These are phyloP conservation scores for Limnephilus lunatus DNA, from an alignment of 2,888 invertebrate genomes.

Conservation along the genomic window DNA sequence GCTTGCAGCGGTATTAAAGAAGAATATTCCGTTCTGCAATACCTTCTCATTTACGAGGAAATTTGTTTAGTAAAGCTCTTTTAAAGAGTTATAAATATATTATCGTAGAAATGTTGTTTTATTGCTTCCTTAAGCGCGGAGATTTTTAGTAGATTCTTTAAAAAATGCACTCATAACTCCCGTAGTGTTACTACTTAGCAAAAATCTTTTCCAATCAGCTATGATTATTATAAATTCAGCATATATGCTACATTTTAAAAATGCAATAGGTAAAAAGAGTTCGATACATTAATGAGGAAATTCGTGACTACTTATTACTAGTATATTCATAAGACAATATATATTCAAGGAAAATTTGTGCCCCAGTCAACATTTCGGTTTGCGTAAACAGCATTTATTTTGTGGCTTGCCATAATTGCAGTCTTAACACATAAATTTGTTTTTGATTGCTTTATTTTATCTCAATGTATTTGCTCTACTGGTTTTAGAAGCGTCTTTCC, in stretches of 20 bases:
- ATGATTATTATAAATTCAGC: no score
- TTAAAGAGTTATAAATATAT: neutral
- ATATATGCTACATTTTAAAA: no score
- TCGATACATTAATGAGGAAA: neutral
- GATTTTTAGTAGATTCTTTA: neutral
- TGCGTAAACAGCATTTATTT: neutral
- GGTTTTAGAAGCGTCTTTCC: no score
- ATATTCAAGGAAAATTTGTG: no score
- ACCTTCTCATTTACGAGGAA: neutral
- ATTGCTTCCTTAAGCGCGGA: neutral
- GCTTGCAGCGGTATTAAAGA: slow-evolving; percentile 18
- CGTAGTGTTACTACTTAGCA: no score
- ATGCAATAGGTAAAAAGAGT: neutral
- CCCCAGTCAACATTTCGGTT: neutral
- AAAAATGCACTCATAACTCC: neutral
- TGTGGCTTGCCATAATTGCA: no score
- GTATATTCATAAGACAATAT: neutral
- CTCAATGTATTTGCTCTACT: no score
- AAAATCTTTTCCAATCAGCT: no score
- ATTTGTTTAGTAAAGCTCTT: neutral
- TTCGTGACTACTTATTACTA: neutral
- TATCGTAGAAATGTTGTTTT: neutral
- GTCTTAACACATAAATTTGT: no score
- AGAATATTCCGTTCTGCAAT: neutral
- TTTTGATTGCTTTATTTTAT: no score